A percentile compares a stretch with the other conserved stretches of the same genome.
These are phyloP conservation scores for Sigmodon hispidus DNA, from an alignment of 2,113 vertebrate genomes.

Conservation along the genomic window DNA sequence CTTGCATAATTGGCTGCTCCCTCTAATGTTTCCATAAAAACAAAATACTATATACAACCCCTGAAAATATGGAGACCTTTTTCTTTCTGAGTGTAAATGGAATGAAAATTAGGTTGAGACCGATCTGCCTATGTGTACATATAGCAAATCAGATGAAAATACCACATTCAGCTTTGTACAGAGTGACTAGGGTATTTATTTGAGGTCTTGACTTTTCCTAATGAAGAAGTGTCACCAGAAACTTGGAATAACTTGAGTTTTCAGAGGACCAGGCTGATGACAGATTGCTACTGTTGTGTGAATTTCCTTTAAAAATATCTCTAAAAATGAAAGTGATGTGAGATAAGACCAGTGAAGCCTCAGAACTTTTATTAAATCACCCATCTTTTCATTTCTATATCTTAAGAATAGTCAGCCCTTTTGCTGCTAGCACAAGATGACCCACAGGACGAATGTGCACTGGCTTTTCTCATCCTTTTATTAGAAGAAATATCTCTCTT, in stretches of 20 bases:
- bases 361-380: constrained; percentile 64
- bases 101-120: constrained; percentile 73
- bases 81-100: constrained; percentile 54
- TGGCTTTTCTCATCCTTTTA: constrained; percentile 65
- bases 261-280: constrained; percentile 30
- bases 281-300: constrained; percentile 33
- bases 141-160: constrained; percentile 18
- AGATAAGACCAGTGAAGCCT: constrained; percentile 61
- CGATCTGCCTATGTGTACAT: background rate
- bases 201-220: constrained; percentile 34
- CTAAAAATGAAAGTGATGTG: constrained; percentile 60
- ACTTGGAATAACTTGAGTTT: constrained; percentile 4
- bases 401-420: constrained; percentile 55
- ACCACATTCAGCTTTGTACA: background rate
- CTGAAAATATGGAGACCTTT: constrained; percentile 28
- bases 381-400: constrained; percentile 73
- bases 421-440: constrained; percentile 65
- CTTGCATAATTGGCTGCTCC: constrained; percentile 66
- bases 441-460: constrained; percentile 11
- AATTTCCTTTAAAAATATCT: constrained; percentile 42
- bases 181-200: background rate
- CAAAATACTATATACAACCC: constrained; percentile 55
- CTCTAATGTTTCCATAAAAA: constrained; percentile 69
- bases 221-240: constrained; percentile 12
- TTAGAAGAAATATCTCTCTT: constrained; percentile 62